Evolutionary conservation across 2,888 invertebrate species (phyloP), one percentile per base, ranked within the genome.

Genomic region (Watsonalla binaria): DNA sequence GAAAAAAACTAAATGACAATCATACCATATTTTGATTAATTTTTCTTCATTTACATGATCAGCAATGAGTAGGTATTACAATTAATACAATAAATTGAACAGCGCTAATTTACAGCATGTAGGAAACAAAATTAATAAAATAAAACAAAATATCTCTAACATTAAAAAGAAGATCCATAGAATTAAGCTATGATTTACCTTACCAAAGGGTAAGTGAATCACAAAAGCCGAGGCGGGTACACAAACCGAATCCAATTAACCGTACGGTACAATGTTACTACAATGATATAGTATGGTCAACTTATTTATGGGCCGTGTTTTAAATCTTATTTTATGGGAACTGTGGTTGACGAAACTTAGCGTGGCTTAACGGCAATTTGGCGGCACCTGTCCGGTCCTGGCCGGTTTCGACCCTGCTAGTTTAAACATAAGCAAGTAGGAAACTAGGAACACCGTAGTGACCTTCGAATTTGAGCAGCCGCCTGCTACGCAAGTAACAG

Each of bases 301-400:
- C 66, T 72, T 76, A 82, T 82, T 82, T 82, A 82, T 81, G 76
- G 70, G 69, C 50, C 78, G 68, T 71, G 80, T 79, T 81, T 78
- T 80, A 82, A 82, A 89, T 89, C 86, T 86, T 82, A 86, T 89
- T 90, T 89, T 90, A 90, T 90, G 90, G 90, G 90, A 90, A 90
- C 84, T 87, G 88, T 67, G 88, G 88, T 86, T 63, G 75, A 62
- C 61, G 70, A 64, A 74, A 82, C 82, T 86, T 84, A 85, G 78
- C 77, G 77, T 78, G 73, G 82, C 82, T 86, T 84, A 85, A 78
- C 77, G 77, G 78, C 72, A 72, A 77, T 77, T 82, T 80, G 75
- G 82, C 75, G 76, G 74, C 70, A 68, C 54, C 63, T 63, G 64
- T 56, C 70, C 73, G 70, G 70, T 62, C 54, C 47, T 52, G 64